Base-by-base conservation (phyloP, 2,797 vertebrate genomes). In the Phataginus tricuspis region DNA sequence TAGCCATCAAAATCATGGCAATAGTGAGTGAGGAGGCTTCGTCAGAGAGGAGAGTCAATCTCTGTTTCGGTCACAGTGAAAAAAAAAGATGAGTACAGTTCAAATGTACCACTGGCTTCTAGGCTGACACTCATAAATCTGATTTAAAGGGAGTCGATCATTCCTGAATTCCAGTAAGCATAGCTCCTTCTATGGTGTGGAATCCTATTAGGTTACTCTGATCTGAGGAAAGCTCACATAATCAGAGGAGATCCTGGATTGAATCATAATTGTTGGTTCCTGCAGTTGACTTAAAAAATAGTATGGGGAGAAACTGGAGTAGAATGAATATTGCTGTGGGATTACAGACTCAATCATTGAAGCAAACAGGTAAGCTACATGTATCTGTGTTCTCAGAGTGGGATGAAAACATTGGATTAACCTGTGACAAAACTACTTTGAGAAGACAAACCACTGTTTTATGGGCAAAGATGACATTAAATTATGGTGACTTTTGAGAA, bases 61-160 rank as follows among this genome's bases (percentile, higher is more conserved):
- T 31, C 72, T 82, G 21, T 88, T 53, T 94, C 85, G 94, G 55
- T 94, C 91, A 86, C 23, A 6, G 63, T 88, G 7, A 12, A 45
- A 85, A 80, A 80, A 90, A 86, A 79, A 88, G 34, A 86, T 86
- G 55, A 68, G 83, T 80, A 87, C 96, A 88, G 97, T 96, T 74
- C 8, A 96, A 78, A 13, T 80, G 64, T 34, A 42, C 74, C 2
- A 89, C 77, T 84, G 95, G 23, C 37, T 97, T 69, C 95, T 78
- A 92, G 45, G 23, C 6, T 94, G 66, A 89, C 34, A 55, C 21
- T 85, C 84, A 51, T 25, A 55, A 93, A 86, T 94, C 34, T 96
- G 53, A 93, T 86, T 91, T 72, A 94, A 83, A 90, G 34, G 63
- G 42, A 96, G 68, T n/a, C n/a, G 21, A 4, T 57, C 64, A n/a